phyloP scores from a whole-genome alignment of 2,888 invertebrate species.

The Asteroscopus sphinx region DNA sequence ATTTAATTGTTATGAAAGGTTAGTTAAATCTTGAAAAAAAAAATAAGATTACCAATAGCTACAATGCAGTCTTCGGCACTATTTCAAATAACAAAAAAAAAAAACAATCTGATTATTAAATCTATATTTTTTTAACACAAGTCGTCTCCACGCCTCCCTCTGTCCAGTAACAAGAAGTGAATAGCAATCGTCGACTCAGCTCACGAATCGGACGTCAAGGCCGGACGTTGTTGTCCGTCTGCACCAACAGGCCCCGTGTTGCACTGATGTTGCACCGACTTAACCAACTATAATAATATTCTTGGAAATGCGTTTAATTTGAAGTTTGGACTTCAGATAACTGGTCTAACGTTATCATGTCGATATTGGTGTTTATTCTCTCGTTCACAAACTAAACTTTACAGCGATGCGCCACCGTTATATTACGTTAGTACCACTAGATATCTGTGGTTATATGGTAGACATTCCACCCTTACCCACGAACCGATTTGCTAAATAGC shows the following conservation, averaged over 20 bases:
- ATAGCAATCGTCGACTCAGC: slow-evolving; percentile 76
- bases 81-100: neutral
- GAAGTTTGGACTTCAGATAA: too few relatives aligned
- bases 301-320: neutral
- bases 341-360: too few relatives aligned
- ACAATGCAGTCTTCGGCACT: neutral
- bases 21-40: too few relatives aligned
- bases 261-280: slow-evolving; percentile 27
- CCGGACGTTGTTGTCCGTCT: slow-evolving; percentile 72
- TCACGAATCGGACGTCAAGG: slow-evolving; percentile 82
- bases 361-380: too few relatives aligned
- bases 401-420: too few relatives aligned
- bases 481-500: too few relatives aligned
- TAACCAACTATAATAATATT: slow-evolving; percentile 20
- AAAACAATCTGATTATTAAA: neutral
- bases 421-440: too few relatives aligned
- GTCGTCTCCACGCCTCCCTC: slow-evolving; percentile 60
- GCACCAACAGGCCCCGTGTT: slow-evolving; percentile 28
- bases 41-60: too few relatives aligned
- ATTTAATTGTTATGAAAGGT: too few relatives aligned
- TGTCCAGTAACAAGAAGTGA: slow-evolving; percentile 72
- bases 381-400: too few relatives aligned
- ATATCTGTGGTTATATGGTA: too few relatives aligned
- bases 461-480: too few relatives aligned
- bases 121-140: neutral